Evolutionary conservation across 2,888 invertebrate species (phyloP).

Genomic region (Aromia moschata): DNA sequence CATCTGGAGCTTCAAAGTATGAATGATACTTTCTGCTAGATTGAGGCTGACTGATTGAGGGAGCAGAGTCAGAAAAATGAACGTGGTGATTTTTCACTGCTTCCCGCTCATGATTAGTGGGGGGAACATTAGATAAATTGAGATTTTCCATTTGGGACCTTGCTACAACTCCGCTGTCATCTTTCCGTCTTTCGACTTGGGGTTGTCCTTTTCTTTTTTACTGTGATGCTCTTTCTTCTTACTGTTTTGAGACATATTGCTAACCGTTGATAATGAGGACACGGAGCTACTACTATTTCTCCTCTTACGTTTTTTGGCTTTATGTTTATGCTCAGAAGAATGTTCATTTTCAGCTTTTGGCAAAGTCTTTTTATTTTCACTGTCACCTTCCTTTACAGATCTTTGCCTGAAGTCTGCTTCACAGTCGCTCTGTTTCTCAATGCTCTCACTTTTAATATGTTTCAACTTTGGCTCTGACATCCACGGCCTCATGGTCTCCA

Average conservation of each 20-base stretch:
- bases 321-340: constrained; percentile 39
- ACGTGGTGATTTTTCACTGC: constrained; percentile 40
- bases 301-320: constrained; percentile 60
- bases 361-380: constrained; percentile 38
- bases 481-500: constrained; percentile 43
- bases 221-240: constrained; percentile 50
- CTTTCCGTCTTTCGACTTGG: constrained; percentile 57
- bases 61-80: constrained; percentile 22
- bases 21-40: constrained; percentile 69
- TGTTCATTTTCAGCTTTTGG: constrained; percentile 32
- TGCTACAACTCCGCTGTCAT: constrained; percentile 47
- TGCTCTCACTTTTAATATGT: constrained; percentile 29
- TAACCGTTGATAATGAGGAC: constrained; percentile 60
- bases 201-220: constrained; percentile 48
- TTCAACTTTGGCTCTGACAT: constrained; percentile 37
- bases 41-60: constrained; percentile 37
- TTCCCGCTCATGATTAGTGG: constrained; percentile 76
- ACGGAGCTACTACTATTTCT: constrained; percentile 60
- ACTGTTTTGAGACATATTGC: constrained; percentile 55
- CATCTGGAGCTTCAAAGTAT: constrained; percentile 74
- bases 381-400: constrained; percentile 40
- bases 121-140: constrained; percentile 59
- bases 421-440: constrained; percentile 25
- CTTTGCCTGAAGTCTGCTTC: constrained; percentile 26
- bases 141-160: constrained; percentile 55